Conservation (phyloP, 2,888 invertebrate genomes). For the Biston stratarius region DNA sequence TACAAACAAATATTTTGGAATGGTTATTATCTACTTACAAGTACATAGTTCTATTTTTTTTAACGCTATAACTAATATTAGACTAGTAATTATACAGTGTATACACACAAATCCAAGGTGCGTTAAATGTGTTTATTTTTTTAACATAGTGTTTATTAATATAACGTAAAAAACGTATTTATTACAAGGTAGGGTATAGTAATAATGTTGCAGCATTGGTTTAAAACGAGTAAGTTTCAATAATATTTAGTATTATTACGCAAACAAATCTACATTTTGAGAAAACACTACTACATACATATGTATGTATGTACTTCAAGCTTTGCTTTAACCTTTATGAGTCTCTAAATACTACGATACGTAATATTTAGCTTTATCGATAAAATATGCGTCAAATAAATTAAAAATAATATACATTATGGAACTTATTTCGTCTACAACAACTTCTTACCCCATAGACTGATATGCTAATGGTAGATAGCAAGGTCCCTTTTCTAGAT, state of each 20-base stretch:
- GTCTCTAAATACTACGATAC: no score
- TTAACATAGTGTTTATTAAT: constrained; percentile 6
- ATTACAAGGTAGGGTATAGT: background rate
- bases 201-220: background rate
- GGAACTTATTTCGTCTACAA: no score
- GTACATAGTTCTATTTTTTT: constrained; percentile 41
- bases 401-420: no score
- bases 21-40: constrained; percentile 43
- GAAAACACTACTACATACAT: no score
- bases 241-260: no score
- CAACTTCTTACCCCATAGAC: no score
- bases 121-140: constrained; percentile 40
- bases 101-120: constrained; percentile 61
- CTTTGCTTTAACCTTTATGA: no score
- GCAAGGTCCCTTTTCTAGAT: no score
- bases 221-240: background rate
- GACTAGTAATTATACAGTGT: constrained; percentile 65
- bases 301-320: no score
- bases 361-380: no score
- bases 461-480: no score
- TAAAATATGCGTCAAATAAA: no score
- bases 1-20: constrained; percentile 38
- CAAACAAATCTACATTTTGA: background rate
- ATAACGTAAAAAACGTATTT: background rate
- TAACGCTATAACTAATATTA: constrained; percentile 52